Base-by-base conservation (phyloP, 2,113 vertebrate species). In the Hippocampus comes region DNA sequence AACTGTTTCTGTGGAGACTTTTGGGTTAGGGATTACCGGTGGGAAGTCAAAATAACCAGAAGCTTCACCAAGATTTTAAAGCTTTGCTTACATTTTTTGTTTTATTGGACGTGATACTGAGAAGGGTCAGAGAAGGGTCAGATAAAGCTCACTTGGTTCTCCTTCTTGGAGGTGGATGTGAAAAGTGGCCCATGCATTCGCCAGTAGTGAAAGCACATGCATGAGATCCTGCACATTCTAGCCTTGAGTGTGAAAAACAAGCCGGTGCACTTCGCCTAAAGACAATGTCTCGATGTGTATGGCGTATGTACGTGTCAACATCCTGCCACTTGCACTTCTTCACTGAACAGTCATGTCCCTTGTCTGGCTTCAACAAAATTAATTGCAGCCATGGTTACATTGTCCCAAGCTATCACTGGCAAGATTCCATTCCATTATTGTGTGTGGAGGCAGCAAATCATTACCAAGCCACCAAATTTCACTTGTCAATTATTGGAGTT, bases 1-100 rank as follows among this genome's bases (percentile, higher is more conserved):
- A 79, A 71, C 67, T 79, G 72, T 82, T 88, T 86, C 79, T 76
- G 78, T 80, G 67, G 77, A 25, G 68, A 87, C 86, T 63, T 53
- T 56, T 63, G 69, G 66, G 14, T 59, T 48, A 49, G 42, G 66
- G 23, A 55, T 61, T 77, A 73, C 66, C 65, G 20, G 57, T 38
- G 42, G 34, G 66, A 72, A 86, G 82, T 86, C 76, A 83, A 67
- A 70, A 72, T 68, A 23, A 78, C 74, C 5, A 30, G 42, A 71
- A 78, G 65, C 30, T 59, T 71, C 68, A 6, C 2, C 69, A 43
- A 66, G 46, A 79, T 82, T 78, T 85, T 77, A 84, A 82, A 84
- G 79, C 64, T 61, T 48, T 57, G 69, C 10, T 21, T 69, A 42
- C 41, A 53, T 70, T 70, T 76, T 66, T 17, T 56, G 65, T 23